Evolutionary conservation across 2,888 invertebrate genomes (phyloP).

Genomic region (Thalpophila matura): DNA sequence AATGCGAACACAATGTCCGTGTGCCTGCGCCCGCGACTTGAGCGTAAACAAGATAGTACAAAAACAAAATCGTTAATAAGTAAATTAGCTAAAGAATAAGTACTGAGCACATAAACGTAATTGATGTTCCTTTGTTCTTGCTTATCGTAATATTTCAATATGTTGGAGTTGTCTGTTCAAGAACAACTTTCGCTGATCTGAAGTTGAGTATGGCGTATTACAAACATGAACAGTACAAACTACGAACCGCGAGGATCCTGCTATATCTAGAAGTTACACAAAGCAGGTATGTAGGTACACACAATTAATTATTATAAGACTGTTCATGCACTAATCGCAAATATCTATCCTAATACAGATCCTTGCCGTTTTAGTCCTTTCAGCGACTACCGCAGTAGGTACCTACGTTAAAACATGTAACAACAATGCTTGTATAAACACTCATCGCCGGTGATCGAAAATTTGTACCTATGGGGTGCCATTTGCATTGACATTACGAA

Average conservation of each 20-base stretch:
- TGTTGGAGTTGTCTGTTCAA: background rate
- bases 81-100: background rate
- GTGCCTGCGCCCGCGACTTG: background rate
- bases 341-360: too few relatives aligned
- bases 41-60: background rate
- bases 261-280: background rate
- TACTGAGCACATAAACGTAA: constrained; percentile 1
- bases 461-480: background rate
- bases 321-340: background rate
- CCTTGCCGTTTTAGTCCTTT: too few relatives aligned
- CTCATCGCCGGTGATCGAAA: background rate
- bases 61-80: constrained; percentile 7
- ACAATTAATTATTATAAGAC: background rate
- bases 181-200: background rate
- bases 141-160: background rate
- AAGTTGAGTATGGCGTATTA: background rate
- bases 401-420: background rate
- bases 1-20: background rate
- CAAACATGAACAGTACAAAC: too few relatives aligned
- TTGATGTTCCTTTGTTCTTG: background rate
- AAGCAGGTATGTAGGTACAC: background rate
- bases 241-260: background rate
- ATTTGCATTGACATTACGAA: background rate
- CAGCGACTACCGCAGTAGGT: too few relatives aligned
- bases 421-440: background rate